Evolutionary conservation across 2,797 vertebrate species (phyloP).

Genomic region (Lutjanus campechanus): DNA sequence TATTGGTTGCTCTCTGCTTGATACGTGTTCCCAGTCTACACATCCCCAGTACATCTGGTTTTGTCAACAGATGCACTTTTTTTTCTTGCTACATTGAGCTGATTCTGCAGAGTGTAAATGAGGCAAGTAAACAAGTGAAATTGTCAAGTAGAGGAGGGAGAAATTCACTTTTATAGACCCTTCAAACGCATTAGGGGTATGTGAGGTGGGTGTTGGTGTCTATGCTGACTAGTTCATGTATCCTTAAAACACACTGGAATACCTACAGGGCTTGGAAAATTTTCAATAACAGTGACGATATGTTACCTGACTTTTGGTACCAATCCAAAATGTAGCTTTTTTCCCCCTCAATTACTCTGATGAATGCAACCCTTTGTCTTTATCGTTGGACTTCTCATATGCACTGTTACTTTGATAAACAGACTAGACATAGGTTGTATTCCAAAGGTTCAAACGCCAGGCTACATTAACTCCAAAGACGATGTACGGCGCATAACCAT

Average conservation of each 20-base stretch:
- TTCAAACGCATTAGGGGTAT: constrained; percentile 10
- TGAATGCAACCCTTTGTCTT: too few species aligned
- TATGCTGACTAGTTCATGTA: not conserved
- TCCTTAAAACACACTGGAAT: not conserved
- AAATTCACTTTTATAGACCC: constrained; percentile 8
- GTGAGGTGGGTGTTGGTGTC: not conserved
- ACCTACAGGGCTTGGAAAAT: not conserved
- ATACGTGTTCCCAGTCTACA: constrained; percentile 35
- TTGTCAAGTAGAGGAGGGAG: not conserved
- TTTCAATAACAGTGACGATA: not conserved
- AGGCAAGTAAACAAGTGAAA: constrained; percentile 13
- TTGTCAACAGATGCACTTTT: constrained; percentile 31
- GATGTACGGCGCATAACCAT: too few species aligned
- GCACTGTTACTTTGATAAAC: too few species aligned
- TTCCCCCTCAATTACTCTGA: too few species aligned
- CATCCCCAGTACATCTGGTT: constrained; percentile 25
- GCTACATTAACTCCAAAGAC: too few species aligned
- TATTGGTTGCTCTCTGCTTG: constrained; percentile 38
- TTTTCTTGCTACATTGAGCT: not conserved
- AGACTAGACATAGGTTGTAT: too few species aligned
- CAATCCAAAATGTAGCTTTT: not conserved
- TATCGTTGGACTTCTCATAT: too few species aligned
- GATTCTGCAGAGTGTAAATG: constrained; percentile 25
- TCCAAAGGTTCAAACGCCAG: too few species aligned
- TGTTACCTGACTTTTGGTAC: not conserved